Base-by-base conservation (phyloP, 2,797 vertebrate species). In the Brachymystax lenok region DNA sequence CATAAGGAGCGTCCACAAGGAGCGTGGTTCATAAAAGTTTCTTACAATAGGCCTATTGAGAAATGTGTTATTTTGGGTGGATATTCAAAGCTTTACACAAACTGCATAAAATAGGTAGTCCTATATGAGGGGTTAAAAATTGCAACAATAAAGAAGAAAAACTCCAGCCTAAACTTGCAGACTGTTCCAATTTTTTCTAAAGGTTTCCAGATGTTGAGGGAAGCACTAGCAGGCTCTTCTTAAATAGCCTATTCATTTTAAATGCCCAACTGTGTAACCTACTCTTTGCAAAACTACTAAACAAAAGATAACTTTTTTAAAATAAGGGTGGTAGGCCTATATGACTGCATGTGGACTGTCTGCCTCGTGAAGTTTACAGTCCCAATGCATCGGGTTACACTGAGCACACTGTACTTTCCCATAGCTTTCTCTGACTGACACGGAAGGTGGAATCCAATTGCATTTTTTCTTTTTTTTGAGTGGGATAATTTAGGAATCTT, bases 141-240 rank as follows among this genome's bases (percentile, higher is more conserved):
- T 24, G 5, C 35, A 21, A 79, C 80, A 77, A 76, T 46, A 17
- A 54, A 76, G 75, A 75, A 19, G 59, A 82, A 69, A 74, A 83
- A n/a, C 16, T 54, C 86, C 82, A 79, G 87, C 85, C 86, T 79
- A 21, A 82, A 87, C 86, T 80, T 84, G 83, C 79, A 85, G 73
- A 69, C 82, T 74, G 83, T 73, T 81, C 87, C 86, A 85, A 86
- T 78, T 75, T 85, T 69, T 68, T 56, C 67, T 89, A 85, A 93
- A 86, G 74, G 78, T 56, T 94, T 93, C 91, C 92, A 94, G 92
- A 93, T 93, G 92, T 93, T 86, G 87, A 79, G 56, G 75, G 74
- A 82, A 69, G 28, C 64, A 67, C 28, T 1, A 3, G 1, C 14
- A 24, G 3, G 61, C 27, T 67, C 13, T 17, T 67, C 14, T 61